These are phyloP conservation scores for Choreutis nemorana DNA, from an alignment of 2,888 invertebrate species.

Conservation along the genomic window DNA sequence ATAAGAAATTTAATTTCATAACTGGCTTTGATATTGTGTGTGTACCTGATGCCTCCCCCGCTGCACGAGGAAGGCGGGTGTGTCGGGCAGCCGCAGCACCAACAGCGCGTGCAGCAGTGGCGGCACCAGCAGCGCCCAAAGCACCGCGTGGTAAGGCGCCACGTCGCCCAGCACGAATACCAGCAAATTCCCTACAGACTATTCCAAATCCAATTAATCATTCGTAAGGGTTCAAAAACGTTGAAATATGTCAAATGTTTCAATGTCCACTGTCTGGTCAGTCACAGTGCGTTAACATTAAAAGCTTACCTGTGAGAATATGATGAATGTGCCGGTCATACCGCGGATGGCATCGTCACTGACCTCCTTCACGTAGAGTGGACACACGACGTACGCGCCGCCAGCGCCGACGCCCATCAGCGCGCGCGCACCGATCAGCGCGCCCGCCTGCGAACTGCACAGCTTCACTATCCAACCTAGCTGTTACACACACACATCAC, in stretches of 20 bases:
- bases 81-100: constrained; percentile 41
- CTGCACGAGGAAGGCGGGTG: constrained; percentile 48
- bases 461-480: constrained; percentile 54
- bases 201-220: constrained; percentile 10
- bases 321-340: constrained; percentile 56
- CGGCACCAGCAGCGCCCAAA: constrained; percentile 50
- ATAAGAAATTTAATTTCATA: too few species aligned
- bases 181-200: constrained; percentile 49
- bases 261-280: too few species aligned
- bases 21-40: too few species aligned
- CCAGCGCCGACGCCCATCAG: constrained; percentile 55
- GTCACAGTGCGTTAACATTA: too few species aligned
- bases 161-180: constrained; percentile 48
- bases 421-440: constrained; percentile 44
- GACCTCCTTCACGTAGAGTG: constrained; percentile 55
- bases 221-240: not conserved
- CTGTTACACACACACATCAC: constrained; percentile 25
- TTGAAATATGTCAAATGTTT: not conserved
- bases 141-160: constrained; percentile 36
- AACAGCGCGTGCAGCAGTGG: constrained; percentile 49
- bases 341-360: constrained; percentile 56
- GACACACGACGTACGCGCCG: constrained; percentile 50
- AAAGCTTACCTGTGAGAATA: constrained; percentile 46
- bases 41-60: constrained; percentile 45
- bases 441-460: constrained; percentile 32